Percentiles rank a stretch among this genome's conserved stretches.
phyloP scores from a whole-genome alignment of 1,140 invertebrate genomes.

The Atopsyche davidsoni region DNA sequence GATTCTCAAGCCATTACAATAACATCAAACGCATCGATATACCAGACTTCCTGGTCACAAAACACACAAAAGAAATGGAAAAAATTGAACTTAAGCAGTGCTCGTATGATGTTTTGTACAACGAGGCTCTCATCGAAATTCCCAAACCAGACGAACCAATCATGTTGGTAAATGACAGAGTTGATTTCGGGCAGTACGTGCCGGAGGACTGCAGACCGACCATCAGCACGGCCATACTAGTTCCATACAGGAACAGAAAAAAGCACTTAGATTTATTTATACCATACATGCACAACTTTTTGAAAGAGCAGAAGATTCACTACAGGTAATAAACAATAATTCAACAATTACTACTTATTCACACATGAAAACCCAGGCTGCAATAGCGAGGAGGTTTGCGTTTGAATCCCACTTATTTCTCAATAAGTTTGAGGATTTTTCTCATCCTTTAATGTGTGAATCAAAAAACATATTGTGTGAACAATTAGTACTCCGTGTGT shows the following conservation, averaged over 20 bases:
- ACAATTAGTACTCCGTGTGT: too few species aligned
- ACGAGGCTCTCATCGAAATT: conserved; percentile 32
- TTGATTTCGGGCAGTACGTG: conserved; percentile 57
- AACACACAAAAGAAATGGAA: not conserved
- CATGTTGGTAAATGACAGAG: conserved; percentile 22
- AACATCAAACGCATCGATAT: conserved; percentile 7
- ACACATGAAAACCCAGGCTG: too few species aligned
- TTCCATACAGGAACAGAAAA: conserved; percentile 82
- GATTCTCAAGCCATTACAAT: conserved; percentile 13
- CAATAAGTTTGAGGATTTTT: too few species aligned
- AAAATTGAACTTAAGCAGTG: not conserved
- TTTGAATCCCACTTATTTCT: too few species aligned
- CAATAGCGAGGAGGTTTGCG: too few species aligned
- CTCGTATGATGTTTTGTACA: conserved; percentile 22
- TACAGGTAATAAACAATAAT: too few species aligned
- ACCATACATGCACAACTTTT: conserved; percentile 83
- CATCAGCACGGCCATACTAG: conserved; percentile 77
- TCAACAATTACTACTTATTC: too few species aligned
- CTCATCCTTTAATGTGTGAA: too few species aligned
- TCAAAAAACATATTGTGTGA: too few species aligned
- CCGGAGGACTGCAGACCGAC: conserved; percentile 67
- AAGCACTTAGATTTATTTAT: conserved; percentile 75
- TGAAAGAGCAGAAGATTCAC: conserved; percentile 79
- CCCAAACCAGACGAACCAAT: conserved; percentile 34
- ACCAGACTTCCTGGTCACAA: conserved; percentile 6